A percentile compares a stretch with the other conserved stretches of the same genome.
phyloP scores from a whole-genome alignment of 2,797 vertebrate genomes.

The Pseudopleuronectes americanus region DNA sequence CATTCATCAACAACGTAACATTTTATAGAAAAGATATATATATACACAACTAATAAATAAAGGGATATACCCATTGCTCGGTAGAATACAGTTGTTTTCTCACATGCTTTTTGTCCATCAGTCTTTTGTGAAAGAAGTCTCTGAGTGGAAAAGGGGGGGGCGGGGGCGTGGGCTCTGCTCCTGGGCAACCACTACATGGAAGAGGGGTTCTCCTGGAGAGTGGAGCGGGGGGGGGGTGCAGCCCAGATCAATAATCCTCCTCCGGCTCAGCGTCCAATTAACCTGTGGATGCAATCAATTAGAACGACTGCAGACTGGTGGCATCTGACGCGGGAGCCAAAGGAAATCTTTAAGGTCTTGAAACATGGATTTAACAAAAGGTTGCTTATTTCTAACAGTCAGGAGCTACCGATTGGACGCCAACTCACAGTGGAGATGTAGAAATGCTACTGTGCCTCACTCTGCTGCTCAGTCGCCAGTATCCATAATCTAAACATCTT shows the following conservation, averaged over 20 bases:
- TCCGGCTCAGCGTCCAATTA: conserved; percentile 65
- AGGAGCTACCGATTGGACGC: too few species aligned
- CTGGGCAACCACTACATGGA: conserved; percentile 46
- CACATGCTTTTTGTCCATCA: conserved; percentile 75
- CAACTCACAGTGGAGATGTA: too few species aligned
- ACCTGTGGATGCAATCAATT: conserved; percentile 72
- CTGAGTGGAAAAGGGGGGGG: conserved; percentile 50
- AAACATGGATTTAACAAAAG: conserved; percentile 11
- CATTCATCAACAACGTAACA: conserved; percentile 83
- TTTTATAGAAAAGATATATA: conserved; percentile 80
- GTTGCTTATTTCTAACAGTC: background rate
- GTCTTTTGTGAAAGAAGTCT: conserved; percentile 72
- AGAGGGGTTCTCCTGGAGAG: conserved; percentile 50
- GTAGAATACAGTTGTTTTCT: conserved; percentile 84
- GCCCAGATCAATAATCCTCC: conserved; percentile 40
- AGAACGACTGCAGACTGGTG: conserved; percentile 43
- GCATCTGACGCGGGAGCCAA: conserved; percentile 11
- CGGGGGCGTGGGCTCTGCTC: conserved; percentile 29
- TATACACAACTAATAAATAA: conserved; percentile 85
- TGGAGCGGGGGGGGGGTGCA: conserved; percentile 37
- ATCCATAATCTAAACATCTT: too few species aligned
- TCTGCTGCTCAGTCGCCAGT: too few species aligned
- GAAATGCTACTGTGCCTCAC: too few species aligned
- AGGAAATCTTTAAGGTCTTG: conserved; percentile 7
- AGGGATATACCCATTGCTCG: conserved; percentile 61